Conservation (phyloP, 2,797 vertebrate genomes). For the Numenius phaeopus region DNA sequence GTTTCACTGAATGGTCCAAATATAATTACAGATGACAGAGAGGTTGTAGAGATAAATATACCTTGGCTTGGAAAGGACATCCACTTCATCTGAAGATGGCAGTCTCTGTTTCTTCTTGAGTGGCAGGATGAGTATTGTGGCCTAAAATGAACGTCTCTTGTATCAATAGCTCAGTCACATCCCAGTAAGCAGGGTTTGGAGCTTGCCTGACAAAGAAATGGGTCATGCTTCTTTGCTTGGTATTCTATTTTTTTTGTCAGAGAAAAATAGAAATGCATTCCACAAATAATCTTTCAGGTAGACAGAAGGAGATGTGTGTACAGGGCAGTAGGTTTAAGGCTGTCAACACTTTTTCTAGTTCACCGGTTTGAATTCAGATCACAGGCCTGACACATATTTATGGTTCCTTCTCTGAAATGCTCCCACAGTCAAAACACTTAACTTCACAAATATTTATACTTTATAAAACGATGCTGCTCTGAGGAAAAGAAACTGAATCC, state of each 20-base stretch:
- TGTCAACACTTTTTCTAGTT: slow-evolving; percentile 63
- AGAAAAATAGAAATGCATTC: slow-evolving; percentile 60
- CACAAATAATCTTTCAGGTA: slow-evolving; percentile 62
- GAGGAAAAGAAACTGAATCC: not conserved
- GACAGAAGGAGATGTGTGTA: slow-evolving; percentile 35
- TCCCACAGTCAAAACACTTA: slow-evolving; percentile 17
- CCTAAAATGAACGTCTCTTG: slow-evolving; percentile 20
- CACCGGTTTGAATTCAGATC: slow-evolving; percentile 40
- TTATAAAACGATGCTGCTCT: not conserved
- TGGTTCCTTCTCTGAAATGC: slow-evolving; percentile 2
- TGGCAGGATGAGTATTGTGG: not conserved
- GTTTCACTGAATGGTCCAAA: not conserved
- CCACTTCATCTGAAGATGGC: not conserved
- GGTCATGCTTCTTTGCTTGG: slow-evolving; percentile 30
- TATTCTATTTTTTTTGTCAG: slow-evolving; percentile 48
- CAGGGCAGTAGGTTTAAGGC: slow-evolving; percentile 48
- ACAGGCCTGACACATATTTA: slow-evolving; percentile 44
- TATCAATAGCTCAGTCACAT: slow-evolving; percentile 35
- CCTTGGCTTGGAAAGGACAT: slow-evolving; percentile 10
- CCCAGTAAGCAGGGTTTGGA: slow-evolving; percentile 25
- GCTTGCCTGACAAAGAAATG: slow-evolving; percentile 34
- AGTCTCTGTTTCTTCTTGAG: not conserved
- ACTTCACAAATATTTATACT: slow-evolving; percentile 12
- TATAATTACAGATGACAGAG: slow-evolving; percentile 12
- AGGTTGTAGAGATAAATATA: not conserved